These are phyloP conservation scores for Botia almorhae DNA, from an alignment of 2,797 vertebrate genomes.

Conservation along the genomic window DNA sequence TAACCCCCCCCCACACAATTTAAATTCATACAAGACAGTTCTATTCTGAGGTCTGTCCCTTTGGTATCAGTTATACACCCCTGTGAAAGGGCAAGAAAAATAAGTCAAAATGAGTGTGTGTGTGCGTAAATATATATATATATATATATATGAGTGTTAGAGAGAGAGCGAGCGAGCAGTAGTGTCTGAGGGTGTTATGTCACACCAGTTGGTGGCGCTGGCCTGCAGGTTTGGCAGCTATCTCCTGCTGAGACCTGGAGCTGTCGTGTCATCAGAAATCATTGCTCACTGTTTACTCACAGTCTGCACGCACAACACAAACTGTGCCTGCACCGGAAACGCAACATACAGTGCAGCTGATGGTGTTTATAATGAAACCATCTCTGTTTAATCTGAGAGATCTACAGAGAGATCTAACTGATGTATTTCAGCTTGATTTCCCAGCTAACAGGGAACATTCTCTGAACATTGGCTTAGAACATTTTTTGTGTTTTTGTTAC, in stretches of 20 bases:
- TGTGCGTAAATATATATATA: too few relatives aligned
- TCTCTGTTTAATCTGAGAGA: too few relatives aligned
- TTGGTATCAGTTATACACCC: constrained; percentile 29
- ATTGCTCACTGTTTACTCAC: constrained; percentile 47
- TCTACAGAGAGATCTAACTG: too few relatives aligned
- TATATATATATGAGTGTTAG: constrained; percentile 53
- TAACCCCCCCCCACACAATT: neutral
- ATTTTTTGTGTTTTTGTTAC: too few relatives aligned
- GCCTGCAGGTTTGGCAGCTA: constrained; percentile 43
- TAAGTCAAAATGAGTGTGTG: constrained; percentile 1
- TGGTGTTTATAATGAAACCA: neutral
- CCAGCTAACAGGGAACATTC: too few relatives aligned
- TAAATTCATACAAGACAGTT: neutral
- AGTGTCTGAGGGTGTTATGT: constrained; percentile 40
- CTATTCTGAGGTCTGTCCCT: constrained; percentile 27
- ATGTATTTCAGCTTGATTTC: too few relatives aligned
- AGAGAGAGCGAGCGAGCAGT: constrained; percentile 9
- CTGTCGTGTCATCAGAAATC: constrained; percentile 41
- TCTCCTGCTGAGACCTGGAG: constrained; percentile 45
- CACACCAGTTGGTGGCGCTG: constrained; percentile 41
- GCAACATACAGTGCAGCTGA: neutral
- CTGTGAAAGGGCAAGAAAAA: constrained; percentile 10
- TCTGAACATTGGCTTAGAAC: too few relatives aligned
- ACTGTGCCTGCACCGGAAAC: neutral
- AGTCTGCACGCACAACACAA: constrained; percentile 27